Evolutionary conservation across 2,888 invertebrate genomes (phyloP), one percentile per base, ranked within the genome.

Genomic region (Protodeltote pygarga): DNA sequence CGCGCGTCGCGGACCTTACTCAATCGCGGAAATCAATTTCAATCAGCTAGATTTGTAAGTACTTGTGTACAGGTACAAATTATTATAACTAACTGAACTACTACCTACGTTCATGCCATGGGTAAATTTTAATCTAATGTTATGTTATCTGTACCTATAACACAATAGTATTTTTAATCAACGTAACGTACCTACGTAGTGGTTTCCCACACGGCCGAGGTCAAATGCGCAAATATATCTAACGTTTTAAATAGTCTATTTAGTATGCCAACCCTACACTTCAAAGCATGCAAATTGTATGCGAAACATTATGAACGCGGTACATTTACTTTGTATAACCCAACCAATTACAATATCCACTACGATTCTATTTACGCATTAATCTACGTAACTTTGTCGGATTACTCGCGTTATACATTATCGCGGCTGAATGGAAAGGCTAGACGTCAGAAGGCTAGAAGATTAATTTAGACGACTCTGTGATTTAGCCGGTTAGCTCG

Each of bases 261-360:
- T 83, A 76, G 77, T 81, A 84, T 83, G 79, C 82, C 65, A 73
- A 76, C 74, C 71, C 74, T 76, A 74, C 68, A 40, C 58, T 63
- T 58, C 58, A 63, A 58, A 70, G 69, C 73, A 79, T 79, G 79
- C 79, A 80, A 82, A 79, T 78, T 72, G 68, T 75, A 79, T 73
- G 74, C 73, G 73, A 75, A 74, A 65, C 64, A 52, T 67, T n/a
- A 69, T 69, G 51, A 61, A 46, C 54, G 66, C 27, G 34, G 73
- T 68, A 70, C 65, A 65, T 65, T 71, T 49, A 64, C 52, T 71
- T 67, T 70, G 57, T 53, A 67, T 68, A 73, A 70, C 58, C 49
- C 62, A 14, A 41, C 67, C 38, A 31, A 24, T 58, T 70, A 40
- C 24, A 42, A 40, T 51, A 46, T 34, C 19, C 19, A 24, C 21